These are phyloP conservation scores for Charaxes varanes DNA, from an alignment of 1,140 invertebrate species.

Conservation along the genomic window DNA sequence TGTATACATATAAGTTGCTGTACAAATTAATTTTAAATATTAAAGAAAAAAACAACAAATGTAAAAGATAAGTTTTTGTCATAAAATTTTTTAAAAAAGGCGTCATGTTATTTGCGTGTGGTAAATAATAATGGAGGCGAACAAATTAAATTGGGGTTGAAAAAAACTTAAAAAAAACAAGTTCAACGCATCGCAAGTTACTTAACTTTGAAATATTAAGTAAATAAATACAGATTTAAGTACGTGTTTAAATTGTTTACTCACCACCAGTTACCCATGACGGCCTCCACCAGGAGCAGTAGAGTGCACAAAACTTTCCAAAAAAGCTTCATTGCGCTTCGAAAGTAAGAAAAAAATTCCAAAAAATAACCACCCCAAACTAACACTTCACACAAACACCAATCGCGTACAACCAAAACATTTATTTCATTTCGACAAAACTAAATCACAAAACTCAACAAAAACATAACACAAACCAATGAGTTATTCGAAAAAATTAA, in stretches of 20 bases:
- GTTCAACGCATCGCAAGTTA: not conserved
- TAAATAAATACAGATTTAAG: conserved; percentile 15
- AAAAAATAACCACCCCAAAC: conserved; percentile 44
- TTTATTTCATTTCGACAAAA: conserved; percentile 36
- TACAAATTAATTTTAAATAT: too few relatives aligned
- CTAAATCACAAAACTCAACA: conserved; percentile 37
- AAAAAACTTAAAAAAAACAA: not conserved
- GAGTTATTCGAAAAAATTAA: conserved; percentile 29
- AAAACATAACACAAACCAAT: conserved; percentile 42
- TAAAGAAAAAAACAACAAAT: too few relatives aligned
- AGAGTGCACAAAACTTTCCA: conserved; percentile 57
- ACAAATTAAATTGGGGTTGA: too few relatives aligned
- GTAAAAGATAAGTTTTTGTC: too few relatives aligned
- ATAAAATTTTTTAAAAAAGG: too few relatives aligned
- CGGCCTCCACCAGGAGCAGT: conserved; percentile 47
- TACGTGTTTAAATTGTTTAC: conserved; percentile 22
- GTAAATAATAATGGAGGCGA: too few relatives aligned
- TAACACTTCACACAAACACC: conserved; percentile 43
- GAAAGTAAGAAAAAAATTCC: conserved; percentile 33
- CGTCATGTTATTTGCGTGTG: too few relatives aligned
- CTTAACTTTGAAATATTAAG: conserved; percentile 2
- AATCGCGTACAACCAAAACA: conserved; percentile 35
- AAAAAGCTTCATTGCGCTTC: conserved; percentile 52
- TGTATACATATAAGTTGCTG: too few relatives aligned
- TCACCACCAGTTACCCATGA: conserved; percentile 63